Evolutionary conservation across 2,113 vertebrate genomes (phyloP), one percentile per base, ranked within the genome.

Genomic region (Tragelaphus scriptus): DNA sequence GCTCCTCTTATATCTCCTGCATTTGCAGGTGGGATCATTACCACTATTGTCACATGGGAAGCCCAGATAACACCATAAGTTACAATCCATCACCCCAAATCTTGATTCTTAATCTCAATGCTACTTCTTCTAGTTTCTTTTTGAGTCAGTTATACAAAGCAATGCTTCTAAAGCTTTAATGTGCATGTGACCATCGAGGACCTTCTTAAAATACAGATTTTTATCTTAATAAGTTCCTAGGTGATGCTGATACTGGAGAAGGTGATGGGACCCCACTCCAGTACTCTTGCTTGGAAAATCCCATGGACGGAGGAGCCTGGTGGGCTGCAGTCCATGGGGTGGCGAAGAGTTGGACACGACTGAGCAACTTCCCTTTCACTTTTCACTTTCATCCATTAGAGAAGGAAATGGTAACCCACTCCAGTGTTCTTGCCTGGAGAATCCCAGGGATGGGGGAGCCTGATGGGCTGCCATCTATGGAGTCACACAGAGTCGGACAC

Each of bases 281-380:
- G 49, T 49, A 49, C 49, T 49, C 49, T 49, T 49, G 49, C 49
- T 12, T 49, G 11, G 49, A 49, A 49, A 49, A 49, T 13, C 49
- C 49, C 49, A 49, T 49, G 49, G 49, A 49, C 11, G 0, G 49
- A 13, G 11, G 49, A 49, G 11, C 49, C 49, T 13, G 49, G 12
- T 49, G 49, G 49, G 49, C 49, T 49, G 49, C 11, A 49, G 49
- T 49, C 49, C 49, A 13, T 49, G 49, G 11, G 2, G 49, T 49
- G 2, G 1, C 0, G 49, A 49, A 49, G 11, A 49, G 49, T 13
- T 12, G 2, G 11, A 49, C 49, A 12, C 0, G 11, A 49, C 49
- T 13, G 49, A 49, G 49, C 11, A 12, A 49, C 11, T 13, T 49
- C 49, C 49, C 49, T 49, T 49, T 49, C 49, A 49, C 2, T 49